These are phyloP conservation scores for Polylopha cassiicola DNA, from an alignment of 2,888 invertebrate genomes.

Conservation along the genomic window DNA sequence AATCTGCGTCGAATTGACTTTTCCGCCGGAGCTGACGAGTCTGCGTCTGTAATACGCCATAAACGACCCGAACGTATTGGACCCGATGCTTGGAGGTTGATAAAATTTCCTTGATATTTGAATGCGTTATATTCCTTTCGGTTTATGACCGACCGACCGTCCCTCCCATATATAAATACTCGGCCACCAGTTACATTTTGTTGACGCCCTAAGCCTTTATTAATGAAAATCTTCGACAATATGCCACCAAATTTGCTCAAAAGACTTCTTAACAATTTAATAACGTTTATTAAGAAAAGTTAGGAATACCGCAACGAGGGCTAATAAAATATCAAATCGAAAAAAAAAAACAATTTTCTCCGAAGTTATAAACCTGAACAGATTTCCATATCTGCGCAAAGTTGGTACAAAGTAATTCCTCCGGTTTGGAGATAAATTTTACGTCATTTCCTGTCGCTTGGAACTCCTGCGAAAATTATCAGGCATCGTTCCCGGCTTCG, in stretches of 20 bases:
- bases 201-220: conserved; percentile 50
- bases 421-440: conserved; percentile 70
- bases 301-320: conserved; percentile 40
- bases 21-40: conserved; percentile 69
- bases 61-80: conserved; percentile 72
- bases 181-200: conserved; percentile 44
- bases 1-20: conserved; percentile 74
- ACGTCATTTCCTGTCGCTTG: conserved; percentile 68
- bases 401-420: conserved; percentile 69
- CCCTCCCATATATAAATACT: conserved; percentile 64
- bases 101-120: conserved; percentile 72
- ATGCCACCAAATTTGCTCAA: conserved; percentile 29
- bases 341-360: conserved; percentile 62
- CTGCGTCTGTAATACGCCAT: conserved; percentile 67
- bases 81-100: conserved; percentile 63
- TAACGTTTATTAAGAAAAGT: conserved; percentile 51
- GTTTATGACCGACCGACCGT: conserved; percentile 50
- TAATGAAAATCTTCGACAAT: conserved; percentile 48
- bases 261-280: conserved; percentile 39
- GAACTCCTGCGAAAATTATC: conserved; percentile 69
- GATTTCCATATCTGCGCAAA: conserved; percentile 68
- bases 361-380: conserved; percentile 67
- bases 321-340: conserved; percentile 61
- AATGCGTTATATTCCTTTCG: conserved; percentile 67
- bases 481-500: conserved; percentile 62